A percentile compares a stretch with the other conserved stretches of the same genome.
These are phyloP conservation scores for Drosophila simulans DNA, from an alignment of 1,140 invertebrate species.

Conservation along the genomic window DNA sequence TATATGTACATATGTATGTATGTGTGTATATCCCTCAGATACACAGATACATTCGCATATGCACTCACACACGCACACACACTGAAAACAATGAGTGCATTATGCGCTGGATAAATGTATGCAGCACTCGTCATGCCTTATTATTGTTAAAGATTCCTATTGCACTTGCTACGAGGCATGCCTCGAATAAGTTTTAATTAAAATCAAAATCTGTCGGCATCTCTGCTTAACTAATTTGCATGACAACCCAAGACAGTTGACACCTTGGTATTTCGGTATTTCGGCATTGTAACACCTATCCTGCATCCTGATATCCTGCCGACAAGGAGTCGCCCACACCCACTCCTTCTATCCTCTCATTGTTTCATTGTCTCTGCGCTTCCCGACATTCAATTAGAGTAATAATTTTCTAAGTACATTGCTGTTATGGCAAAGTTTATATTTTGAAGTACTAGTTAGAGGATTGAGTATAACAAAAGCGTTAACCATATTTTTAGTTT, in stretches of 20 bases:
- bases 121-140: constrained; percentile 54
- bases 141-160: constrained; percentile 48
- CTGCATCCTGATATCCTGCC: neutral
- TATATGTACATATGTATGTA: no score
- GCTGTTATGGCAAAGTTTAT: neutral
- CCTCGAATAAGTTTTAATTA: constrained; percentile 57
- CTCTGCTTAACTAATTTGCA: constrained; percentile 31
- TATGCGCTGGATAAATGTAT: constrained; percentile 46
- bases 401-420: neutral
- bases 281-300: neutral
- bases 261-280: constrained; percentile 20
- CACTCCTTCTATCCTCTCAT: neutral
- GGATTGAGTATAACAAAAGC: no score
- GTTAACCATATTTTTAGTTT: no score
- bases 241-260: constrained; percentile 31
- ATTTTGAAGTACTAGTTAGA: neutral
- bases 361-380: neutral
- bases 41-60: neutral
- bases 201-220: constrained; percentile 53
- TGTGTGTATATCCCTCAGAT: no score
- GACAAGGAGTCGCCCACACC: neutral
- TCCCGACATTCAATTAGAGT: neutral
- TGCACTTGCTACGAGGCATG: constrained; percentile 8
- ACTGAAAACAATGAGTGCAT: constrained; percentile 13
- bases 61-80: neutral